phyloP scores from a whole-genome alignment of 2,797 vertebrate species.

The Triplophysa bombifrons region DNA sequence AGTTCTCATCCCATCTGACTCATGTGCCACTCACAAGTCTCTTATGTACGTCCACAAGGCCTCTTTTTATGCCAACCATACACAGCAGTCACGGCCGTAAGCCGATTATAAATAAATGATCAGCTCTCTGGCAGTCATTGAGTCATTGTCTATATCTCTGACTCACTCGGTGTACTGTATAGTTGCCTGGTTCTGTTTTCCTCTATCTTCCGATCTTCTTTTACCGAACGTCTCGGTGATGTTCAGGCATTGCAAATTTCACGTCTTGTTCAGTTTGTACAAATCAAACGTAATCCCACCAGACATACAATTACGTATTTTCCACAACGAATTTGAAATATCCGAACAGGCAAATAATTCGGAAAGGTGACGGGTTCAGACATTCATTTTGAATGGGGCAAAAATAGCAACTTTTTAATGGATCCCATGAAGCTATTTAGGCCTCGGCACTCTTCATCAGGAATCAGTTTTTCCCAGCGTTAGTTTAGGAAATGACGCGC shows the following conservation, averaged over 20 bases:
- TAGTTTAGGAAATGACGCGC: conserved; percentile 19
- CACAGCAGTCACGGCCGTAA: conserved; percentile 18
- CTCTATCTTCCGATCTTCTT: conserved; percentile 26
- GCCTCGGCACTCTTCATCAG: background rate
- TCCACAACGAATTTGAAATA: conserved; percentile 1
- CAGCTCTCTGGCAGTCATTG: conserved; percentile 37
- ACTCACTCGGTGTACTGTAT: conserved; percentile 1
- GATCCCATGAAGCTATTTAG: background rate
- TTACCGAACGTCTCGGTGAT: background rate
- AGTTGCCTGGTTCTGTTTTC: background rate
- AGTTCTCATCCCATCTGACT: background rate
- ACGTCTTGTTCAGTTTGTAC: background rate
- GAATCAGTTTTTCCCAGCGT: conserved; percentile 29
- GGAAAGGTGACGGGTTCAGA: too few species aligned
- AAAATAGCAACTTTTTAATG: conserved; percentile 6
- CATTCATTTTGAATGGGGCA: background rate
- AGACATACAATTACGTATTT: conserved; percentile 1
- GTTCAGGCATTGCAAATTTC: conserved; percentile 9
- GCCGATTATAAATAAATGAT: conserved; percentile 48
- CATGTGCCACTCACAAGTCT: background rate
- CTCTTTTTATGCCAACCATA: conserved; percentile 15
- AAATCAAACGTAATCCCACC: conserved; percentile 9
- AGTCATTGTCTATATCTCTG: conserved; percentile 35
- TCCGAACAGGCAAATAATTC: background rate
- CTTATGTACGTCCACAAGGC: conserved; percentile 21